Conservation (phyloP, 53 echinoderm and acorn worm species). For the Paelopatides confundens region DNA sequence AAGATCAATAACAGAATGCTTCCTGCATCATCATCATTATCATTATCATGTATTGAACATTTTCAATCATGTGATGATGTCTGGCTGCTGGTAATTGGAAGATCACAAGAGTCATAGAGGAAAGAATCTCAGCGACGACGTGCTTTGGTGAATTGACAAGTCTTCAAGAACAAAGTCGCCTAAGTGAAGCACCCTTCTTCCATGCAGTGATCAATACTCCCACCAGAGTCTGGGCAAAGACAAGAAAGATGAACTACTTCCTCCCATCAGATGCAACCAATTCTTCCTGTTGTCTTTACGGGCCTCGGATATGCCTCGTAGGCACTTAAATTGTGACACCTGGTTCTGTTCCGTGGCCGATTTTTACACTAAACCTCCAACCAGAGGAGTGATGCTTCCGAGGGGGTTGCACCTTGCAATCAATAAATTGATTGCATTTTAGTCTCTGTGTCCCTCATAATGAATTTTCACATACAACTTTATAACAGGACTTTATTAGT, state of each 20-base stretch:
- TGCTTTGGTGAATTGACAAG: neutral
- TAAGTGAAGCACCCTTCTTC: neutral
- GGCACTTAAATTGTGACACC: conserved; percentile 29
- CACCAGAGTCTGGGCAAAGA: neutral
- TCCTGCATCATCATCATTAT: neutral
- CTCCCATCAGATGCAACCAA: neutral
- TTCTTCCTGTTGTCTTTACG: neutral
- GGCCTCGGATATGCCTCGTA: neutral
- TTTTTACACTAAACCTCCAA: neutral
- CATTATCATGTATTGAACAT: neutral
- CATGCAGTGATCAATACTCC: conserved; percentile 38
- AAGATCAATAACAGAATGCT: too few species aligned
- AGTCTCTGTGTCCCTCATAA: neutral
- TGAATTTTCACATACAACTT: neutral
- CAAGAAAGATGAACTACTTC: conserved; percentile 15
- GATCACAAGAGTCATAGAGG: neutral
- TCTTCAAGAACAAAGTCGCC: neutral
- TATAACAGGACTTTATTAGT: neutral
- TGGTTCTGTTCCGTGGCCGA: neutral
- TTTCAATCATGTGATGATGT: neutral
- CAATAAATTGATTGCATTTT: conserved; percentile 33
- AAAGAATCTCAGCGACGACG: neutral
- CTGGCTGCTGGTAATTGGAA: neutral
- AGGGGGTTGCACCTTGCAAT: conserved; percentile 24
- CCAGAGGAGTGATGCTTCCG: conserved; percentile 6